phyloP scores from a whole-genome alignment of 1,140 invertebrate species.

The Sarcophaga peregrina region DNA sequence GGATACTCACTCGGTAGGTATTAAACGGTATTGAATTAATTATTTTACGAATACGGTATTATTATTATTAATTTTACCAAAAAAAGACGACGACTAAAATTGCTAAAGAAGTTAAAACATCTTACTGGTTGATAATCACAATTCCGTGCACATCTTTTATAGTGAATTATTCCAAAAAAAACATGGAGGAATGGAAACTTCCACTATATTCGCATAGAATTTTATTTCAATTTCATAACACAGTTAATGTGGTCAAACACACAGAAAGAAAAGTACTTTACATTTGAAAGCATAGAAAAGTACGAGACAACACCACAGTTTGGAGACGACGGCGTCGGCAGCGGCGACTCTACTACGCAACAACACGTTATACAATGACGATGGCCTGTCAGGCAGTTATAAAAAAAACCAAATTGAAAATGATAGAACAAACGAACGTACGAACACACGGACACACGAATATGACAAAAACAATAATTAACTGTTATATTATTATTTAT shows the following conservation, averaged over 20 bases:
- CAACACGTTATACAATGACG: background rate
- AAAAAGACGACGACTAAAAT: no score
- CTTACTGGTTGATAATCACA: no score
- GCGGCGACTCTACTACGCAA: no score
- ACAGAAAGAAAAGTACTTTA: background rate
- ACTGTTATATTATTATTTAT: background rate
- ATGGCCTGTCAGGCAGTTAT: background rate
- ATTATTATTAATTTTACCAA: no score
- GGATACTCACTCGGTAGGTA: no score
- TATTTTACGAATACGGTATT: no score
- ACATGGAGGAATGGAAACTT: background rate
- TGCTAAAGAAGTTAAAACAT: background rate
- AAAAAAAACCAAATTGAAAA: background rate
- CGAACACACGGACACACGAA: no score
- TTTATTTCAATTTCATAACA: background rate
- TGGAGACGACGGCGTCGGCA: no score
- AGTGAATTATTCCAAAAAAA: background rate
- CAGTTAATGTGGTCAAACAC: background rate
- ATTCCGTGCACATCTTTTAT: no score
- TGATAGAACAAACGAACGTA: background rate
- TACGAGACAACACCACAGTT: conserved; percentile 17
- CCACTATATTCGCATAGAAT: background rate
- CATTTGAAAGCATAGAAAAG: background rate
- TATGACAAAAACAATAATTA: background rate
- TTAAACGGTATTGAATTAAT: no score